A percentile compares a stretch with the other conserved stretches of the same genome.
phyloP scores from a whole-genome alignment of 2,113 vertebrate species.

The Dasyprocta punctata region DNA sequence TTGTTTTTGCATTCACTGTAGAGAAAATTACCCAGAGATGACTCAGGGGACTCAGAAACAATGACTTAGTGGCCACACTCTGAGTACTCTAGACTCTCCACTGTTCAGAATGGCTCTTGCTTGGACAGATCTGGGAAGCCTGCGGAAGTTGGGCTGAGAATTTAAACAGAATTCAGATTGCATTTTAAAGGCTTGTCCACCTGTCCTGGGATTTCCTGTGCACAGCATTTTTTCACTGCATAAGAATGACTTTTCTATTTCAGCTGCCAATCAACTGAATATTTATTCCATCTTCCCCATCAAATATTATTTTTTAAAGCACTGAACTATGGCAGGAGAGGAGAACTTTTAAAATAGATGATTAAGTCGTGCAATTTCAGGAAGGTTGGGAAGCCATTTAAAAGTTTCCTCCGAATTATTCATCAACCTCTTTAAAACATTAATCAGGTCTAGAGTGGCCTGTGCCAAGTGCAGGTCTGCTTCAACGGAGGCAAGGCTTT shows the following conservation, averaged over 20 bases:
- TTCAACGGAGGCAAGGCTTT: slow-evolving; percentile 5
- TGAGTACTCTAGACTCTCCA: not conserved
- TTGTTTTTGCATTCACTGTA: not conserved
- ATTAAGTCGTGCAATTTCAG: slow-evolving; percentile 62
- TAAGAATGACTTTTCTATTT: slow-evolving; percentile 8
- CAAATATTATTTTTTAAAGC: slow-evolving; percentile 69
- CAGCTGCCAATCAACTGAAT: slow-evolving; percentile 34
- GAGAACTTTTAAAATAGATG: slow-evolving; percentile 61
- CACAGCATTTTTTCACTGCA: not conserved
- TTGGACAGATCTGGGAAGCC: not conserved
- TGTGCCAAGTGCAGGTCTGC: slow-evolving; percentile 28
- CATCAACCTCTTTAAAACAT: slow-evolving; percentile 74
- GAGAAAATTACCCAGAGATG: not conserved
- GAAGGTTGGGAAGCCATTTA: slow-evolving; percentile 73
- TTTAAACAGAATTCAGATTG: not conserved
- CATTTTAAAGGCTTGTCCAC: not conserved
- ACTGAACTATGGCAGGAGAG: slow-evolving; percentile 48
- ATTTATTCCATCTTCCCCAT: slow-evolving; percentile 53
- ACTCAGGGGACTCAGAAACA: accelerated
- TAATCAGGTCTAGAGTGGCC: slow-evolving; percentile 58
- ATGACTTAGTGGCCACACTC: too few species aligned
- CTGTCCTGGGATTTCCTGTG: not conserved
- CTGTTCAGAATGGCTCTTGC: not conserved
- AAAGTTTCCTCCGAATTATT: slow-evolving; percentile 74
- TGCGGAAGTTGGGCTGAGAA: not conserved